Conservation (phyloP, 2,797 vertebrate genomes). For the Neomorphus geoffroyi region DNA sequence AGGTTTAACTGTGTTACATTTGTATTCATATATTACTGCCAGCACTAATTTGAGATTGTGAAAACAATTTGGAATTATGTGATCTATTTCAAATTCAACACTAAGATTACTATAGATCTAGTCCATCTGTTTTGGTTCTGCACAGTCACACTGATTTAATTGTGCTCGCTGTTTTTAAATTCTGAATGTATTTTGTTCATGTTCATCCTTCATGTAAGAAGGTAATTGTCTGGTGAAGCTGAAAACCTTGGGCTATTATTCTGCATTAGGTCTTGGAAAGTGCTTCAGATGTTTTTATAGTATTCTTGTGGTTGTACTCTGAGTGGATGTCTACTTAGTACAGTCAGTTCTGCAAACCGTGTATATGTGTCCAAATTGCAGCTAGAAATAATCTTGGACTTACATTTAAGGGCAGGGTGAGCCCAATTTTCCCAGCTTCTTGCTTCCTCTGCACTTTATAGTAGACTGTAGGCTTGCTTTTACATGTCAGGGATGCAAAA, state of each 20-base stretch:
- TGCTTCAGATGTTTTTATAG: not conserved
- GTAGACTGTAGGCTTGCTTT: not conserved
- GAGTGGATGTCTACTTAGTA: not conserved
- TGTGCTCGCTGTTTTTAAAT: constrained; percentile 1
- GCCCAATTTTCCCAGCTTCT: not conserved
- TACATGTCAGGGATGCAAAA: not conserved
- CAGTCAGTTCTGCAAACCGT: not conserved
- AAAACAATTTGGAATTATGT: not conserved
- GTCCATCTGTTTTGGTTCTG: constrained; percentile 1
- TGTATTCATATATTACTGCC: not conserved
- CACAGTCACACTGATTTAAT: not conserved
- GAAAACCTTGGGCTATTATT: not conserved
- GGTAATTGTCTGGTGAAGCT: not conserved
- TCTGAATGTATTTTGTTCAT: not conserved
- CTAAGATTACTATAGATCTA: not conserved
- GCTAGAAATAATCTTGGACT: not conserved
- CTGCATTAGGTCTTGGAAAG: not conserved
- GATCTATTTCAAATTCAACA: constrained; percentile 35
- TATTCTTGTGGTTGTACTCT: too few species aligned
- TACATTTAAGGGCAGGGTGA: not conserved
- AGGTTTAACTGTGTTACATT: not conserved
- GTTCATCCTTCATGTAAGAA: not conserved
- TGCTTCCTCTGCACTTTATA: not conserved
- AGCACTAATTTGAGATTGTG: not conserved
- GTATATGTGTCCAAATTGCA: not conserved